Evolutionary conservation across 23 tunicate genomes (phyloP).

Genomic region (Pegea sp.): DNA sequence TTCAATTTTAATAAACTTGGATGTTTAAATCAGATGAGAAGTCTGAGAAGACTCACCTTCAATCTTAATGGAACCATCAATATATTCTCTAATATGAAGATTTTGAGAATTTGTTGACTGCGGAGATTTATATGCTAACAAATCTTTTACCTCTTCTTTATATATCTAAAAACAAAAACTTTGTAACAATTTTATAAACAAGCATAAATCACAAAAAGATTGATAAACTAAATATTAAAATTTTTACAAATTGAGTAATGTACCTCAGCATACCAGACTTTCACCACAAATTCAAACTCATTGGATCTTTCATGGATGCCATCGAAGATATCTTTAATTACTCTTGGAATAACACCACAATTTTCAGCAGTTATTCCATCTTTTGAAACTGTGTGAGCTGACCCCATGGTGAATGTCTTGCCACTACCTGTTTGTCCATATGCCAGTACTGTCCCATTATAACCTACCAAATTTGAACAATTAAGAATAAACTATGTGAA

Average conservation of each 20-base stretch:
- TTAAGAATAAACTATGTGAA: background rate
- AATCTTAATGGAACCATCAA: constrained; percentile 41
- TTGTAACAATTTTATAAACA: background rate
- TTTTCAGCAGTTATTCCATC: constrained; percentile 5
- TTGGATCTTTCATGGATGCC: constrained; percentile 20
- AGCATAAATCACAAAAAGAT: background rate
- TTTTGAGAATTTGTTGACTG: constrained; percentile 3
- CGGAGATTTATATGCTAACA: constrained; percentile 14
- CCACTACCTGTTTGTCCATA: constrained; percentile 98
- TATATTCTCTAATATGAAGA: constrained; percentile 44
- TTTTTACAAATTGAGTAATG: background rate
- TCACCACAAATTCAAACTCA: constrained; percentile 26
- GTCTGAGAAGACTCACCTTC: constrained; percentile 11
- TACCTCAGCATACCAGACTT: constrained; percentile 75
- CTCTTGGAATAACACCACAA: constrained; percentile 74
- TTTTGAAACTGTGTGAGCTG: constrained; percentile 44
- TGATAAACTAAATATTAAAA: background rate
- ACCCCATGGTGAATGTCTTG: constrained; percentile 92
- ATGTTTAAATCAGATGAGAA: too few relatives aligned
- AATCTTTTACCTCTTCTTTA: constrained; percentile 63
- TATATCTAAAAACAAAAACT: constrained; percentile 19
- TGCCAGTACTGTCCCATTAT: constrained; percentile 82
- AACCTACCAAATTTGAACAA: too few relatives aligned
- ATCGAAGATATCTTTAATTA: constrained; percentile 38
- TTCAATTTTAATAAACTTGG: too few relatives aligned